Base-by-base conservation (phyloP, 2,113 vertebrate genomes). In the Pteropus alecto region DNA sequence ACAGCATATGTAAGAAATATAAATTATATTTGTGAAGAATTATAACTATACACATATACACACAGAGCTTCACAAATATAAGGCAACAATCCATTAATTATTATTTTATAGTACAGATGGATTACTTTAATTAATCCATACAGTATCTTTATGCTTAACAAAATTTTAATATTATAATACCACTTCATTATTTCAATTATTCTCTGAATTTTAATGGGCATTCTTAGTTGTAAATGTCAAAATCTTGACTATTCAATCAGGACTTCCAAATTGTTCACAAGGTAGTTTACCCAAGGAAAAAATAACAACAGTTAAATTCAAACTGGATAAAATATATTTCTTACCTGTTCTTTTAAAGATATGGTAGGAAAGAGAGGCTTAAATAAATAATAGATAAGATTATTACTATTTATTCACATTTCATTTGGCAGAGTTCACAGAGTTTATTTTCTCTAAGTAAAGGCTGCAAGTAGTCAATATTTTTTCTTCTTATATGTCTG, bases 91-190 rank as follows among this genome's bases (percentile, higher is more conserved):
- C 33, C 35, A 96, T 95, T 93, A 90, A 71, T 89, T 48, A 96
- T 86, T 83, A 90, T 70, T 94, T 93, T 68, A 91, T 88, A 92
- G 11, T 82, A 61, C 22, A 85, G 30, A 96, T 85, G 33, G 38
- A 78, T 88, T 87, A 96, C 67, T 96, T 97, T 77, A 97, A 92
- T 90, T 79, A 89, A 93, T 67, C 41, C 35, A 90, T 56, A 85
- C 0, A 78, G 2, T 65, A 83, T 10, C 38, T 84, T 90, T 54
- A 95, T 70, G 21, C 24, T 83, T 87, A 96, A 70, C 12, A 65
- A n/a, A 38, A 46, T 92, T 93, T 95, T 71, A 93, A 86, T 60
- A 92, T 28, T 92, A 84, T 58, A 90, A 56, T 88, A 82, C 16
- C 16, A 86, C 24, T 83, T 95, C 26, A 76, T 96, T 89, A 95